Evolutionary conservation across 2,113 vertebrate genomes (phyloP).

Genomic region (Oriolus oriolus): DNA sequence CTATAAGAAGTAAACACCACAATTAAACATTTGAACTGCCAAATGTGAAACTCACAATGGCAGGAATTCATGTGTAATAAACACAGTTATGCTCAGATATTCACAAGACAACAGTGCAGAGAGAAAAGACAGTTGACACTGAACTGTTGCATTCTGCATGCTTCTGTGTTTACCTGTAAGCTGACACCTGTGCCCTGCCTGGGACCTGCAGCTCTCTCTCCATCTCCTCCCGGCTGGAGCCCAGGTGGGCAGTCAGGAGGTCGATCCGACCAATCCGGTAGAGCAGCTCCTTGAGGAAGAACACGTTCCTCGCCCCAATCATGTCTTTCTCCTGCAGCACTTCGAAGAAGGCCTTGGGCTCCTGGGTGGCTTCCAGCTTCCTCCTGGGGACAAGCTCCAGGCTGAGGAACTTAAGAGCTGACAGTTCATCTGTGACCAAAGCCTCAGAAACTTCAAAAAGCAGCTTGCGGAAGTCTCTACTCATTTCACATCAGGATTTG

Average conservation of each 20-base stretch:
- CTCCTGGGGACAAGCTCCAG: constrained; percentile 25
- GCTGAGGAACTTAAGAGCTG: constrained; percentile 70
- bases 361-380: constrained; percentile 55
- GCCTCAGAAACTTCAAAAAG: constrained; percentile 62
- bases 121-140: background rate
- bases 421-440: constrained; percentile 44
- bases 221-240: constrained; percentile 36
- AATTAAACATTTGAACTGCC: background rate
- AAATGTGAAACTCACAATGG: background rate
- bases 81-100: background rate
- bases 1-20: background rate
- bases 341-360: constrained; percentile 50
- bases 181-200: constrained; percentile 37
- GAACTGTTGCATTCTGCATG: too few relatives aligned
- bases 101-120: background rate
- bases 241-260: constrained; percentile 23
- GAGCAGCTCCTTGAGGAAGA: constrained; percentile 71
- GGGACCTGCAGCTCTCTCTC: constrained; percentile 1
- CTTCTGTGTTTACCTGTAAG: constrained; percentile 60
- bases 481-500: constrained; percentile 10
- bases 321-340: constrained; percentile 49
- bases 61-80: background rate
- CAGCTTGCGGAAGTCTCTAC: background rate
- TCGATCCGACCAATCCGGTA: constrained; percentile 47
- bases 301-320: background rate